Percentiles rank a stretch among this genome's conserved stretches.
Evolutionary conservation across 2,797 vertebrate species (phyloP).

Genomic region (Macropodus opercularis): DNA sequence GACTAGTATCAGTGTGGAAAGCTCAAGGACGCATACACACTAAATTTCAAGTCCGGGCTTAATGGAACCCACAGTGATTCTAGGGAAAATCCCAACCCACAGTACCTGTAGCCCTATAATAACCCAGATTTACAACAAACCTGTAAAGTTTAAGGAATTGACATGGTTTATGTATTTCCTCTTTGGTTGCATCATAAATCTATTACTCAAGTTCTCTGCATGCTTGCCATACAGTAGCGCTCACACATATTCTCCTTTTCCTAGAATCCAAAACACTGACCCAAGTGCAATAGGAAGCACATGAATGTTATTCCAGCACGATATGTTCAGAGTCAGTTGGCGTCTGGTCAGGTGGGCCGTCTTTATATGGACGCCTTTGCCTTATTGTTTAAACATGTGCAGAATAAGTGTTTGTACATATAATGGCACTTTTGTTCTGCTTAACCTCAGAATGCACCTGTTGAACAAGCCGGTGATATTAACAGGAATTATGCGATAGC

Average conservation of each 20-base stretch:
- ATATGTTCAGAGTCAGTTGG: neutral
- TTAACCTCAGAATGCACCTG: neutral
- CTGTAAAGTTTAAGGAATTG: too few relatives aligned
- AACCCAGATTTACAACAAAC: neutral
- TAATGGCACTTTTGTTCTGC: neutral
- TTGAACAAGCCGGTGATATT: neutral
- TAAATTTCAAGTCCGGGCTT: neutral
- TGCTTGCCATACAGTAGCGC: neutral
- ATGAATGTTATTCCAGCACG: neutral
- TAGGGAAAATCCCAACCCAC: neutral
- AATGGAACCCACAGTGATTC: neutral
- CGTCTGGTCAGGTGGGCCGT: neutral
- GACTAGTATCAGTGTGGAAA: slow-evolving; percentile 31
- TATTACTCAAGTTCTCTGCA: neutral
- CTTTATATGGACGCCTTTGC: slow-evolving; percentile 3
- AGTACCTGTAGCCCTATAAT: neutral
- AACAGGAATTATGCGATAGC: neutral
- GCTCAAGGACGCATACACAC: slow-evolving; percentile 39
- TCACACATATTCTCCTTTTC: slow-evolving; percentile 10
- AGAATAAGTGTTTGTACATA: neutral
- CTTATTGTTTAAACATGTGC: neutral
- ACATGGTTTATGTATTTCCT: neutral
- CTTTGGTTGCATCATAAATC: neutral
- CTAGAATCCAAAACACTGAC: slow-evolving; percentile 2
- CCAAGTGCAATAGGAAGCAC: neutral